Base-by-base conservation (phyloP, 2,113 vertebrate genomes). In the Leucopternis melanops region DNA sequence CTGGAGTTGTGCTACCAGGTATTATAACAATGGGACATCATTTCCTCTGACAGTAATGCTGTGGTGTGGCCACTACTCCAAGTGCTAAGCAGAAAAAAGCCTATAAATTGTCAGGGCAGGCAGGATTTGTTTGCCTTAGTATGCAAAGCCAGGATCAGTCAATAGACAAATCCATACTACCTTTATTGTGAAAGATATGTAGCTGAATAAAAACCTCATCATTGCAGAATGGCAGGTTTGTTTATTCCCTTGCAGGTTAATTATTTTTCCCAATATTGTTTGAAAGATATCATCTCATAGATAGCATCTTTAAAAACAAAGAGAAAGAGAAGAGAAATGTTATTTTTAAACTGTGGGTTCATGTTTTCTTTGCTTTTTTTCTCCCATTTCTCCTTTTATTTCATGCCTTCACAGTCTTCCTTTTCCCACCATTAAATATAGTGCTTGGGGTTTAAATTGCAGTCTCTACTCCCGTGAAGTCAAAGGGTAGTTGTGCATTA, bases 241-340 rank as follows among this genome's bases (percentile, higher is more conserved):
- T 45, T 86, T 83, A 38, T 59, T 67, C 42, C 45, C n/a, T 42
- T 55, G 15, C 7, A 55, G 58, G 7, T 72, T 59, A 87, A 23
- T 36, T 65, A 19, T 61, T 83, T 95, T 57, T 18, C 57, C 45
- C 13, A 57, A 8, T 69, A 45, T 80, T 69, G n/a, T 84, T 63
- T 40, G 11, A 69, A 80, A 77, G 29, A 6, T 21, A 9, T 23
- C 16, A 32, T 81, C 31, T 17, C 20, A 40, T 4, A 70, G 17
- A 19, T 11, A 14, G 8, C 15, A 5, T 27, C n/a, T 61, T 52
- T 25, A 8, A 36, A 49, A 25, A 58, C 42, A 27, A 19, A 16
- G 13, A 40, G 2, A 23, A 32, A 16, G 15, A 42, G 2, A 27
- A 32, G 38, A 40, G 1, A 26, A 4, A 29, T 4, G 0, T 10